Evolutionary conservation across 2,113 vertebrate genomes (phyloP), one percentile per base, ranked within the genome.

Genomic region (Myotis brandtii): DNA sequence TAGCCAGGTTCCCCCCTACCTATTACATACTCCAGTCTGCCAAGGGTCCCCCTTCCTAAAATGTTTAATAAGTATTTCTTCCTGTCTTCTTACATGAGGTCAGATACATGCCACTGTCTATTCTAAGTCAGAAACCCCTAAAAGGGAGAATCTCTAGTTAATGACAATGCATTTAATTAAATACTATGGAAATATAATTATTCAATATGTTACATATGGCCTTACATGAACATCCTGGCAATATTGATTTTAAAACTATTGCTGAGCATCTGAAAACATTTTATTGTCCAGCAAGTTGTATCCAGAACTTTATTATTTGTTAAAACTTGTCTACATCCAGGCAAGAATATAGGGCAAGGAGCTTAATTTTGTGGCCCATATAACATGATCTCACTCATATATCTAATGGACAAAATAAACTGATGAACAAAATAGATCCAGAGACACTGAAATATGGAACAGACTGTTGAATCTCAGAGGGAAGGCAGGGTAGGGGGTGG

Each of bases 151-250:
- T 62, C 59, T 66, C 18, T 83, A 79, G 8, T 54, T 89, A 11
- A 32, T 66, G 13, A 48, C 12, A 89, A 25, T 89, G 13, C 9
- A 56, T 79, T 86, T 93, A 84, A 87, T 77, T 59, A 79, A 96
- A 54, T 72, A 62, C 43, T 43, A 14, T 23, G 10, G 46, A 91
- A 89, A 48, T 13, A 50, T 72, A 67, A 56, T 88, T 82, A 62
- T n/a, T 5, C 48, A 43, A 0, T 50, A 54, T 21, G 9, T 75
- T 66, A 34, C 5, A 34, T 46, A 80, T 62, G 23, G 14, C 1
- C 32, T 59, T 66, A 72, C 1, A 5, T 79, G 7, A 66, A 56
- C 17, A 34, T 0, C 7, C 3, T 56, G 23, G 3, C 9, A 59
- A 70, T 62, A 83, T 50, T 91, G 20, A 20, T 87, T 95, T 86